phyloP scores from a whole-genome alignment of 2,113 vertebrate species.

The Oceanodroma tethys region DNA sequence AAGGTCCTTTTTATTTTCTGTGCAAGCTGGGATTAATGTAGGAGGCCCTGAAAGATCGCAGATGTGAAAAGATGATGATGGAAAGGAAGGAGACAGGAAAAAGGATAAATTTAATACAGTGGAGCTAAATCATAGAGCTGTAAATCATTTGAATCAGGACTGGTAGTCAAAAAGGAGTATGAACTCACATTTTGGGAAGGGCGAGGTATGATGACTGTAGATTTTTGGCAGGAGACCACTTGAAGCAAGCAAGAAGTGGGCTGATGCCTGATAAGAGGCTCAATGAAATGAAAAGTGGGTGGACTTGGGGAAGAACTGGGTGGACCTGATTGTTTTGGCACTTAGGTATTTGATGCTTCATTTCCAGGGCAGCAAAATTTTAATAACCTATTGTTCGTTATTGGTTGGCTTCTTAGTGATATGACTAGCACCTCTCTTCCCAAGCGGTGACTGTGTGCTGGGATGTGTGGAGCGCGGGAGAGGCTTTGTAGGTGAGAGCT shows the following conservation, averaged over 20 bases:
- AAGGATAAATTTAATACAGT: neutral
- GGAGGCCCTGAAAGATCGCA: neutral
- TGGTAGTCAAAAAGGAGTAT: neutral
- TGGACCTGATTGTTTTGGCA: constrained; percentile 60
- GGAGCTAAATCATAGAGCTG: neutral
- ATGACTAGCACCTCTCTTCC: neutral
- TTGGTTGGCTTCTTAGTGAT: neutral
- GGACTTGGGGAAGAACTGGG: constrained; percentile 49
- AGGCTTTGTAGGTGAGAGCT: neutral
- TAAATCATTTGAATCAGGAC: neutral
- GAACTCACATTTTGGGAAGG: constrained; percentile 50
- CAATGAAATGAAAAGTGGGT: constrained; percentile 36
- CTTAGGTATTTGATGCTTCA: neutral
- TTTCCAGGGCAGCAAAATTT: constrained; percentile 32
- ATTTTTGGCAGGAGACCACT: neutral
- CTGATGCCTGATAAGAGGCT: constrained; percentile 55
- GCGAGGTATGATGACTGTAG: constrained; percentile 23
- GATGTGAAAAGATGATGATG: neutral
- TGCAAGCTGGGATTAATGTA: neutral
- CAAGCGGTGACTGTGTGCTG: neutral
- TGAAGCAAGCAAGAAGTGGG: constrained; percentile 32
- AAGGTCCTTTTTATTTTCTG: neutral
- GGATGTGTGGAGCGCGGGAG: rapidly evolving
- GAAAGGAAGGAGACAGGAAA: neutral
- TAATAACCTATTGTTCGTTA: constrained; percentile 17